These are phyloP conservation scores for Melanostigma gelatinosum DNA, from an alignment of 2,113 vertebrate genomes.

Conservation along the genomic window DNA sequence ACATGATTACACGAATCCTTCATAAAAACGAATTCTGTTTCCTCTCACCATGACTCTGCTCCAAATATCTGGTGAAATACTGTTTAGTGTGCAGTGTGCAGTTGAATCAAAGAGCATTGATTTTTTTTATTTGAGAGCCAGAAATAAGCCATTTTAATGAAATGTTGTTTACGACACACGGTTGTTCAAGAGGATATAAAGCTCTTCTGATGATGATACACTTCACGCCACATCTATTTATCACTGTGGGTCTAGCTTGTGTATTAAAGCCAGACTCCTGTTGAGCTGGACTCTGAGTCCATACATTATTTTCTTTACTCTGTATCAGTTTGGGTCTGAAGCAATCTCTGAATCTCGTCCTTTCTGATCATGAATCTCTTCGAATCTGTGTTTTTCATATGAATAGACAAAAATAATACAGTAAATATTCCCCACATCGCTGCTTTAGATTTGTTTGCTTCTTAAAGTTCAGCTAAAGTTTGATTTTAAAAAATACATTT, in stretches of 20 bases:
- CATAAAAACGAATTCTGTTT: slow-evolving; percentile 37
- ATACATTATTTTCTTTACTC: slow-evolving; percentile 38
- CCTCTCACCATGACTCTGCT: slow-evolving; percentile 14
- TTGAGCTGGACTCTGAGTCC: slow-evolving; percentile 32
- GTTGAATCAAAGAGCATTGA: slow-evolving; percentile 45
- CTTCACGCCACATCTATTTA: slow-evolving; percentile 35
- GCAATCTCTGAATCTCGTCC: background rate
- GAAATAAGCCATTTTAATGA: slow-evolving; percentile 54
- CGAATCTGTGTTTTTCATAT: background rate
- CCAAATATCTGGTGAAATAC: slow-evolving; percentile 5
- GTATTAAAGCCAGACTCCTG: slow-evolving; percentile 30
- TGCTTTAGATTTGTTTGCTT: background rate
- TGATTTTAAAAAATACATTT: background rate
- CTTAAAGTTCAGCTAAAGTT: slow-evolving; percentile 1
- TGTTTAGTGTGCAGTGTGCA: slow-evolving; percentile 26
- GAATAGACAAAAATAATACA: background rate
- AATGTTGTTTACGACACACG: slow-evolving; percentile 43
- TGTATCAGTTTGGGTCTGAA: background rate
- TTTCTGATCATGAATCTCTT: background rate
- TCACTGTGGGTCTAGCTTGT: slow-evolving; percentile 30
- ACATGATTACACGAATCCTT: slow-evolving; percentile 46
- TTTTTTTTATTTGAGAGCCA: slow-evolving; percentile 35
- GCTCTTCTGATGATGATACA: slow-evolving; percentile 45
- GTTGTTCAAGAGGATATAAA: slow-evolving; percentile 40
- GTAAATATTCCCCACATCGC: background rate